Evolutionary conservation across 2,888 invertebrate species (phyloP).

Genomic region (Acrobasis repandana): DNA sequence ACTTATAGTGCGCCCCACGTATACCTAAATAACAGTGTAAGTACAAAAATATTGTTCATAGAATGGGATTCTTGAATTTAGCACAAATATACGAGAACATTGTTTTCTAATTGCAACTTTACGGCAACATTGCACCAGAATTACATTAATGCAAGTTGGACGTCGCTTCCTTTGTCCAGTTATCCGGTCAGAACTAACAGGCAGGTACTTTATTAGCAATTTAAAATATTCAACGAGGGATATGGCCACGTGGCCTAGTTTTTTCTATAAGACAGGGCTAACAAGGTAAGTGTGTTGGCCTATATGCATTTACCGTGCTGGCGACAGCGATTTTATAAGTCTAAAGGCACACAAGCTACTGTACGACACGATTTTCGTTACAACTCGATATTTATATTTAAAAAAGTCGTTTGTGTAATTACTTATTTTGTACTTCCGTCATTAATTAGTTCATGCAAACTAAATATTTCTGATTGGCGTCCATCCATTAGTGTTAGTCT

Average conservation of each 20-base stretch:
- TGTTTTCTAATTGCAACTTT: not conserved
- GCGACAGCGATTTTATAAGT: not conserved
- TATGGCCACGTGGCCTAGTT: constrained; percentile 36
- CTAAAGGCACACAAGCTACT: too few relatives aligned
- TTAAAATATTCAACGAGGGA: constrained; percentile 39
- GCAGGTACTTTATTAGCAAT: constrained; percentile 39
- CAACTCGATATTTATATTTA: too few relatives aligned
- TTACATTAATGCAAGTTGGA: not conserved
- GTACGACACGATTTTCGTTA: too few relatives aligned
- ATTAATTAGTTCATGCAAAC: too few relatives aligned
- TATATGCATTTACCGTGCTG: constrained; percentile 12
- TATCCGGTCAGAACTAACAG: constrained; percentile 4
- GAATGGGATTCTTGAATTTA: not conserved
- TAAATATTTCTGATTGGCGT: too few relatives aligned
- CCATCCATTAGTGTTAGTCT: too few relatives aligned
- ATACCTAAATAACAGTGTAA: too few relatives aligned
- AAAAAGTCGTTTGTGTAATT: too few relatives aligned
- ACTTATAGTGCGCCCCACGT: too few relatives aligned
- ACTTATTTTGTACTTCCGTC: too few relatives aligned
- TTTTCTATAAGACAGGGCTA: constrained; percentile 35
- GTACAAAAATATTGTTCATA: too few relatives aligned
- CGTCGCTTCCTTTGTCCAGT: not conserved
- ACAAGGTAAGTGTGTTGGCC: constrained; percentile 27
- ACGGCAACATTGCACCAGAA: not conserved
- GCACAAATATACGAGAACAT: not conserved